Conservation (phyloP, 1,140 invertebrate genomes). For the Magallana gigas region DNA sequence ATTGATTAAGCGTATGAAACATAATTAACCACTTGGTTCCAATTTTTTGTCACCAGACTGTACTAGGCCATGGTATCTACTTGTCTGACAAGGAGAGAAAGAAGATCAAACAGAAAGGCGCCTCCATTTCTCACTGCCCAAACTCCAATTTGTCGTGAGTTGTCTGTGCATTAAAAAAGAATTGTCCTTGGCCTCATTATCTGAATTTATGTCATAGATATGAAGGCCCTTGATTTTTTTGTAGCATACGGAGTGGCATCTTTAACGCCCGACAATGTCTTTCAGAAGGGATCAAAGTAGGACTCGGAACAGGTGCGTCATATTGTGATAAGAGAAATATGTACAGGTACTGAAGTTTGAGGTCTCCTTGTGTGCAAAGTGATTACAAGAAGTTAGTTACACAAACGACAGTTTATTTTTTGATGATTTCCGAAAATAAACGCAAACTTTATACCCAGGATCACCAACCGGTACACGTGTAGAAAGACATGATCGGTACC, state of each 20-base stretch:
- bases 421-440: too few relatives aligned
- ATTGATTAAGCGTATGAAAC: too few relatives aligned
- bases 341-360: too few relatives aligned
- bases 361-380: too few relatives aligned
- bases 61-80: conserved; percentile 91
- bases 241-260: conserved; percentile 85
- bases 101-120: conserved; percentile 83
- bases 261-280: conserved; percentile 87
- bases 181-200: background rate
- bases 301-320: conserved; percentile 89
- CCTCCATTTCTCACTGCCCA: conserved; percentile 91
- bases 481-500: too few relatives aligned
- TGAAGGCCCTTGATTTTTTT: background rate
- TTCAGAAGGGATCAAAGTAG: conserved; percentile 85
- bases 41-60: conserved; percentile 80
- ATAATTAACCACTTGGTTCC: background rate
- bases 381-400: too few relatives aligned
- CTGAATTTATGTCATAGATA: background rate
- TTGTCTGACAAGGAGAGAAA: conserved; percentile 86
- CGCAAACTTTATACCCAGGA: too few relatives aligned
- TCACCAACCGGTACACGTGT: too few relatives aligned
- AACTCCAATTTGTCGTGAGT: conserved; percentile 87
- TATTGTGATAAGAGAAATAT: too few relatives aligned
- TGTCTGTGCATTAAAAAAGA: background rate
- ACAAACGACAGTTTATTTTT: too few relatives aligned